Evolutionary conservation across 2,888 invertebrate genomes (phyloP), one percentile per base, ranked within the genome.

Genomic region (Carterocephalus palaemon): DNA sequence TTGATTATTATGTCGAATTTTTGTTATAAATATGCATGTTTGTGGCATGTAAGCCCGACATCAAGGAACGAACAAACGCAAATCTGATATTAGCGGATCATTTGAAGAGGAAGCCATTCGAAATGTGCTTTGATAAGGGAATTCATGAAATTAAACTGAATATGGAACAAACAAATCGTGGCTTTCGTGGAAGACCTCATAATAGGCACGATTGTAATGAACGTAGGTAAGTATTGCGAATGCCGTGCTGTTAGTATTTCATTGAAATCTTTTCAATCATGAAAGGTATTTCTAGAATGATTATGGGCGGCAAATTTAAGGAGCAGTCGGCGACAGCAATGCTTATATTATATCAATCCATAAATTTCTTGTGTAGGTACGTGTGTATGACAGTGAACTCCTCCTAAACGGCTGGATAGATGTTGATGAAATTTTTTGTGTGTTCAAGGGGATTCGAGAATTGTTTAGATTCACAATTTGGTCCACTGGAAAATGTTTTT

Each of bases 31-130:
- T 67, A 69, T 70, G 63, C 62, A 67, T 62, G 52, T 39, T 57
- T 60, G 54, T 74, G 55, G 71, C 78, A 80, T 77, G 76, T 70
- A 64, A 71, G 62, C 52, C 48, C 47, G 56, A 60, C 70, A 75
- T 78, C 56, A 46, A 40, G 49, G 48, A 51, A 59, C 58, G 54
- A 54, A 61, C 56, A 65, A 79, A 79, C 78, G 77, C 79, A 74
- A 79, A 74, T 75, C 65, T 62, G 66, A 70, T 76, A 77, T 78
- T 77, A 77, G 67, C 48, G 66, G 59, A 72, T 75, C 62, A 70
- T 75, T 67, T 60, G 56, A 52, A 62, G 57, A 66, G 70, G 70
- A 70, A 75, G 63, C 66, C 46, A 66, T 58, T 48, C 52, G 51
- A 53, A 53, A 51, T 49, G 49, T 58, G 51, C 51, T 49, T 48